Percentiles rank a stretch among this genome's conserved stretches.
These are phyloP conservation scores for Xestia xanthographa DNA, from an alignment of 2,888 invertebrate genomes.

Conservation along the genomic window DNA sequence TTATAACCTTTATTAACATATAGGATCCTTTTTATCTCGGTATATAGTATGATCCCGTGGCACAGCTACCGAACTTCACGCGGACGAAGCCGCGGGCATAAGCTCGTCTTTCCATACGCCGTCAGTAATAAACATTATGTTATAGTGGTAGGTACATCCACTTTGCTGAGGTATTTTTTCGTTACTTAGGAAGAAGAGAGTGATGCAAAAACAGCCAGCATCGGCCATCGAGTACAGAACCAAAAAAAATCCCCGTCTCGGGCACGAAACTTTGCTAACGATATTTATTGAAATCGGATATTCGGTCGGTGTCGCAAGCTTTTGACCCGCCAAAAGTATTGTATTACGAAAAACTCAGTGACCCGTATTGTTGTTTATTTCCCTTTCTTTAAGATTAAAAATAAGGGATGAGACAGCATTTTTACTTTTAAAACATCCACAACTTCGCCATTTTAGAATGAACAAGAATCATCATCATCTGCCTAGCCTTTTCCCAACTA, in stretches of 20 bases:
- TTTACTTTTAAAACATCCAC: constrained; percentile 33
- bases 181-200: not conserved
- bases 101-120: not conserved
- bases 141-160: not conserved
- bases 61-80: too few relatives aligned
- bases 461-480: too few relatives aligned
- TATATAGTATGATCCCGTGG: too few relatives aligned
- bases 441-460: constrained; percentile 7
- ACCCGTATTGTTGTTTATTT: constrained; percentile 59
- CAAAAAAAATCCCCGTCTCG: constrained; percentile 32
- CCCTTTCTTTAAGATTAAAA: constrained; percentile 56
- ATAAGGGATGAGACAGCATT: constrained; percentile 36
- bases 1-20: too few relatives aligned
- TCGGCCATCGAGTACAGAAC: constrained; percentile 7
- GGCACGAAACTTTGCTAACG: constrained; percentile 58
- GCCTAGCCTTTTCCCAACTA: too few relatives aligned
- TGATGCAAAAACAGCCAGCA: constrained; percentile 9
- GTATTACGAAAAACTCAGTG: constrained; percentile 62
- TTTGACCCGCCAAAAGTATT: constrained; percentile 63
- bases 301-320: constrained; percentile 56
- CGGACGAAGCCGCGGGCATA: too few relatives aligned
- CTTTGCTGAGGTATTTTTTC: not conserved
- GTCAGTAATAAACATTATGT: not conserved
- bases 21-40: too few relatives aligned
- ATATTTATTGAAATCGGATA: constrained; percentile 67